Evolutionary conservation across 1,140 invertebrate species (phyloP).

Genomic region (Mizuhopecten yessoensis): DNA sequence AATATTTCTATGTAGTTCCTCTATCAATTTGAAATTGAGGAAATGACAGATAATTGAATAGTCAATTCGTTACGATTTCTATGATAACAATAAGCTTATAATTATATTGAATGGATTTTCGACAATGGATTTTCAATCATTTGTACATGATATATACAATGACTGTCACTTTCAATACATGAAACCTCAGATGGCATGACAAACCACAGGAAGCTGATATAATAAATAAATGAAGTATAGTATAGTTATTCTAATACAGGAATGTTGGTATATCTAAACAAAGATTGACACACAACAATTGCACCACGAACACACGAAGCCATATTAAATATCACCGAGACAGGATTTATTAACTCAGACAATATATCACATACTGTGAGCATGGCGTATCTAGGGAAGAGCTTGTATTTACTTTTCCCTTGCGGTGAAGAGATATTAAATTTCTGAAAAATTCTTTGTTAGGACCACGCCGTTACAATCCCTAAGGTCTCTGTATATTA

Average conservation of each 20-base stretch:
- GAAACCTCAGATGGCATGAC: background rate
- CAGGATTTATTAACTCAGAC: background rate
- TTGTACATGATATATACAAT: background rate
- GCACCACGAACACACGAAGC: background rate
- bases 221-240: background rate
- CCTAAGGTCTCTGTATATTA: background rate
- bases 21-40: background rate
- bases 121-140: background rate
- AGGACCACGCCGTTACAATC: background rate
- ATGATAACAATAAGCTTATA: background rate
- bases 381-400: background rate
- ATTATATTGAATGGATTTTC: background rate
- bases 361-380: background rate
- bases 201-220: background rate
- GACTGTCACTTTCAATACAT: background rate
- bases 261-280: conserved; percentile 12
- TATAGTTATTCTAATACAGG: background rate
- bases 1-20: background rate
- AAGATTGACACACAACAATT: background rate
- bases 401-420: background rate
- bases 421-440: background rate
- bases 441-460: conserved; percentile 20
- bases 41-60: background rate
- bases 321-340: background rate
- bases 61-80: background rate